Evolutionary conservation across 2,888 invertebrate species (phyloP).

Genomic region (Pyralis farinalis): DNA sequence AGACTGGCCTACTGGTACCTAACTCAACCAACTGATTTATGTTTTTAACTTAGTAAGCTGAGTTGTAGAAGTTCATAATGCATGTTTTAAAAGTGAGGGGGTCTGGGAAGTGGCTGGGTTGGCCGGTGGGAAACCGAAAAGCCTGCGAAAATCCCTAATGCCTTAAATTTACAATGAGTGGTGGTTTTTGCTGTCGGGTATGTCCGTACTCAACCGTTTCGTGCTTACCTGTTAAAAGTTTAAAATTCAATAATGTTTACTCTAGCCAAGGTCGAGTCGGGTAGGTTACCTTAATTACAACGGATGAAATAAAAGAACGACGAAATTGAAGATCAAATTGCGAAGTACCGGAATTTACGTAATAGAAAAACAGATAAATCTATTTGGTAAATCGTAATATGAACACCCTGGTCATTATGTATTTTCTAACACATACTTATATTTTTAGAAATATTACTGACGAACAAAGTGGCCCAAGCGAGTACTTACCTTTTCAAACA

Average conservation of each 20-base stretch:
- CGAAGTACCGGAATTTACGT: too few species aligned
- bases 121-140: conserved; percentile 33
- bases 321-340: too few species aligned
- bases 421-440: too few species aligned
- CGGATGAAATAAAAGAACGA: too few species aligned
- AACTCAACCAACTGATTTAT: neutral
- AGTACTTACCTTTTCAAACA: too few species aligned
- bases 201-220: conserved; percentile 16
- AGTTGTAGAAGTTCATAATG: conserved; percentile 33
- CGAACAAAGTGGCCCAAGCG: too few species aligned
- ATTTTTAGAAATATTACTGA: too few species aligned
- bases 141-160: conserved; percentile 41
- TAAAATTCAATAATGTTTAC: conserved; percentile 31
- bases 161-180: conserved; percentile 50
- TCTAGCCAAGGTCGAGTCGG: conserved; percentile 1
- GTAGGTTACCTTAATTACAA: too few species aligned
- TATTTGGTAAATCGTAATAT: too few species aligned
- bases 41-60: neutral
- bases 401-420: too few species aligned
- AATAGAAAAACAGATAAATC: too few species aligned
- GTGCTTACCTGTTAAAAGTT: conserved; percentile 27
- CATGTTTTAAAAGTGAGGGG: conserved; percentile 40
- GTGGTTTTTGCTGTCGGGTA: conserved; percentile 25
- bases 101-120: conserved; percentile 24
- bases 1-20: neutral